Evolutionary conservation across 1,140 invertebrate species (phyloP), one percentile per base, ranked within the genome.

Genomic region (Drosophila obscura): DNA sequence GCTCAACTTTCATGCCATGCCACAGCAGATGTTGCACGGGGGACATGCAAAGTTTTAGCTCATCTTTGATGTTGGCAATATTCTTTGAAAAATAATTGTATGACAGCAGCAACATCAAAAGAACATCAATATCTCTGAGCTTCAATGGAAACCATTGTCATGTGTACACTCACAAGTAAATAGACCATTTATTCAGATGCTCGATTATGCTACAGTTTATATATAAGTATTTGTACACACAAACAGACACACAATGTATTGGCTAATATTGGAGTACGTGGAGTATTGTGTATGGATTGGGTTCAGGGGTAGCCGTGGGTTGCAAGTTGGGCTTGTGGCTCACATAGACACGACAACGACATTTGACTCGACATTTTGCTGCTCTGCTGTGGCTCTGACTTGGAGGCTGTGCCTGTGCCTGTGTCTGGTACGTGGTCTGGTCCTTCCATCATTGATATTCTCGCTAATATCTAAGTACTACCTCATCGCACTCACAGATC

Each of bases 161-260:
- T 60, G 46, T 85, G 19, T 19, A 19, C 19, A 79, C 82, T 79
- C 82, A 67, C 78, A 87, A 76, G 75, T 78, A 87, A 87, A 78
- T 88, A 79, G 59, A 60, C 46, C 66, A 69, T 85, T 85, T 85
- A 85, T 87, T 85, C 49, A 64, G 52, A 69, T 52, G 51, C 46
- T 65, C 15, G 45, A 41, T 50, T 66, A 49, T 51, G 24, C 44
- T 68, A 75, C 39, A 48, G 35, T 35, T 57, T 44, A 35, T 26
- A 55, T 19, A 19, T 19, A 19, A 19, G 19, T 19, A 19, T 19
- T 24, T 31, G 28, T 31, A 8, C 28, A 64, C 52, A 57, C 26
- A 56, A 26, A 63, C 19, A 19, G 19, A 19, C 19, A 19, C 19
- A 19, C 19, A 39, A 50, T 13, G 49, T 41, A 50, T 50, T 53